These are phyloP conservation scores for Caloenas nicobarica DNA, from an alignment of 2,113 vertebrate genomes.

Conservation along the genomic window DNA sequence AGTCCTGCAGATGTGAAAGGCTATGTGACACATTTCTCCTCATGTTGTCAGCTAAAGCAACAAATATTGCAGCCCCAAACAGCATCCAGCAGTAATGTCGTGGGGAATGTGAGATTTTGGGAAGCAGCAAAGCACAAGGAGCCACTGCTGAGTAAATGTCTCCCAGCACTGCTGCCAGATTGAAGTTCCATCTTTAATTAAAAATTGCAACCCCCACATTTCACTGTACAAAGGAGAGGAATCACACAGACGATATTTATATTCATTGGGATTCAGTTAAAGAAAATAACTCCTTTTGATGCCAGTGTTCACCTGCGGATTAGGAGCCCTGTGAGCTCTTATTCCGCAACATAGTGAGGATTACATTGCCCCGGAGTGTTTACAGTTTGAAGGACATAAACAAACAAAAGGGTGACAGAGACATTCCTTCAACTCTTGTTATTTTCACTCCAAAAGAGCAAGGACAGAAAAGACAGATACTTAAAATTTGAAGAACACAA, in stretches of 20 bases:
- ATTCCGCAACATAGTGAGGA: not conserved
- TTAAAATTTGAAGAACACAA: not conserved
- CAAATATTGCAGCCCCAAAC: not conserved
- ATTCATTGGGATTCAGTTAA: not conserved
- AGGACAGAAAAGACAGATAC: not conserved
- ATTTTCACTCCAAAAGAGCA: not conserved
- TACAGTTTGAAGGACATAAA: not conserved
- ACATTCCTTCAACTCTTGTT: not conserved
- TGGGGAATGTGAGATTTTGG: not conserved
- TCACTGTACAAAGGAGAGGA: not conserved
- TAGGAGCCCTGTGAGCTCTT: not conserved
- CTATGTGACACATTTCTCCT: not conserved
- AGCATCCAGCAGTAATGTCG: rapidly evolving
- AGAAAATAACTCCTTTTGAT: not conserved
- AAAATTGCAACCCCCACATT: not conserved
- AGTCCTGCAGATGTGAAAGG: not conserved
- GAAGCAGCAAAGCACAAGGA: not conserved
- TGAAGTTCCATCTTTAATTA: not conserved
- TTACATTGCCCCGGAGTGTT: not conserved
- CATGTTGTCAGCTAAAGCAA: not conserved
- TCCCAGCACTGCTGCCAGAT: not conserved
- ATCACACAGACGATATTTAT: not conserved
- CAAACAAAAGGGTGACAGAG: not conserved
- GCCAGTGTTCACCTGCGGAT: not conserved
- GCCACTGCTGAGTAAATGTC: not conserved